Conservation (phyloP, 1,140 invertebrate species). For the Mycetomoellerius zeteki region DNA sequence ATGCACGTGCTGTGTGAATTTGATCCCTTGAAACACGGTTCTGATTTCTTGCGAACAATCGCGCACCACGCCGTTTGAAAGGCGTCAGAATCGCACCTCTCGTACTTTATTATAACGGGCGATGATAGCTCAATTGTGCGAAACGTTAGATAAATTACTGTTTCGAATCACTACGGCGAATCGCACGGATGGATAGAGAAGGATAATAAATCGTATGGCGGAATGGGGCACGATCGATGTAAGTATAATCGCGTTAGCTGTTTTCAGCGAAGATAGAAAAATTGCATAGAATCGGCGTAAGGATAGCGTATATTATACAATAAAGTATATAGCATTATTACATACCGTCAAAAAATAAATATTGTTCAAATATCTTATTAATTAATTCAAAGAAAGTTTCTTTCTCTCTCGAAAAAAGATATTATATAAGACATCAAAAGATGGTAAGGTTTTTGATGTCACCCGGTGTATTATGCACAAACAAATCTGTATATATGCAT, state of each 20-base stretch:
- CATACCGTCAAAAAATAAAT: background rate
- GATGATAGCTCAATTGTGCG: slow-evolving; percentile 66
- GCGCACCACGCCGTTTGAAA: background rate
- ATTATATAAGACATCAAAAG: background rate
- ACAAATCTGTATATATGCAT: slow-evolving; percentile 48
- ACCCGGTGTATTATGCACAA: slow-evolving; percentile 64
- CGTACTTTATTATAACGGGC: slow-evolving; percentile 49
- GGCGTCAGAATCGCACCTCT: slow-evolving; percentile 29
- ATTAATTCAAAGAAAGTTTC: background rate
- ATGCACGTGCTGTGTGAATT: slow-evolving; percentile 28
- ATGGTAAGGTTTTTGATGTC: slow-evolving; percentile 43
- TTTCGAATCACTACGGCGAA: slow-evolving; percentile 50
- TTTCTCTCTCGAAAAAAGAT: background rate
- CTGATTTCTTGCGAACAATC: slow-evolving; percentile 46
- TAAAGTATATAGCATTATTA: background rate
- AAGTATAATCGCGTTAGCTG: slow-evolving; percentile 40
- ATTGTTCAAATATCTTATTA: background rate
- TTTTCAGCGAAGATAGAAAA: slow-evolving; percentile 26
- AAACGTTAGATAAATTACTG: slow-evolving; percentile 62
- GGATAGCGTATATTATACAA: background rate
- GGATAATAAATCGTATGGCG: slow-evolving; percentile 44
- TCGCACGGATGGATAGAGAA: slow-evolving; percentile 15
- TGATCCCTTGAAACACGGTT: slow-evolving; percentile 32
- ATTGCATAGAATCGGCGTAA: background rate
- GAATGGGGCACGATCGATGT: slow-evolving; percentile 37